A percentile compares a stretch with the other conserved stretches of the same genome.
Conservation (phyloP, 2,113 vertebrate species). For the Mola mola region DNA sequence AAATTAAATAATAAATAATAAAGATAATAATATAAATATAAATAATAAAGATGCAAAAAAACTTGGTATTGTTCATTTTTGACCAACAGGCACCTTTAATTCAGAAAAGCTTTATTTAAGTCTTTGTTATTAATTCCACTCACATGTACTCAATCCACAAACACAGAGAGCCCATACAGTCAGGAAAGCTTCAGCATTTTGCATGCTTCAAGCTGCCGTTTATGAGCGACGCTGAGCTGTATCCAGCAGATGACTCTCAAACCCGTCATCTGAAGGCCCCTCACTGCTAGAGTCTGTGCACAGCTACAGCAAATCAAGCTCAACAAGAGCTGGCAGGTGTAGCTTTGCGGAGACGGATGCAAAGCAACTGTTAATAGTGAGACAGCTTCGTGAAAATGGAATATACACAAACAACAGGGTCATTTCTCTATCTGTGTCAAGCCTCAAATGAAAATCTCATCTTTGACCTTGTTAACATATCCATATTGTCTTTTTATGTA, state of each 20-base stretch:
- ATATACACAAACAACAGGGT: conserved; percentile 3
- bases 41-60: too few species aligned
- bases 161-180: conserved; percentile 41
- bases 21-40: too few species aligned
- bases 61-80: too few species aligned
- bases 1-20: too few species aligned
- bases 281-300: conserved; percentile 27
- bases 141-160: conserved; percentile 36
- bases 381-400: conserved; percentile 10
- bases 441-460: too few species aligned
- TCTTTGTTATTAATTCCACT: conserved; percentile 20
- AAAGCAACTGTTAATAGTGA: conserved; percentile 40
- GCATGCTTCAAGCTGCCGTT: conserved; percentile 11
- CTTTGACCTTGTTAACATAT: too few species aligned
- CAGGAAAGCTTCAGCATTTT: conserved; percentile 30
- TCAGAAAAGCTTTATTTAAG: conserved; percentile 8
- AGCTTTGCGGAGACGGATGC: conserved; percentile 12
- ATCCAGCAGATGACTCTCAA: conserved; percentile 41
- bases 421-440: too few species aligned
- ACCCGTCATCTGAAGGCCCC: conserved; percentile 33
- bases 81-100: neutral
- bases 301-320: conserved; percentile 27
- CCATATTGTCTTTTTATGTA: too few species aligned
- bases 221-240: conserved; percentile 25
- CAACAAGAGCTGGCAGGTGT: conserved; percentile 48